phyloP scores from a whole-genome alignment of 2,797 vertebrate species.

The Chelidonichthys spinosus region DNA sequence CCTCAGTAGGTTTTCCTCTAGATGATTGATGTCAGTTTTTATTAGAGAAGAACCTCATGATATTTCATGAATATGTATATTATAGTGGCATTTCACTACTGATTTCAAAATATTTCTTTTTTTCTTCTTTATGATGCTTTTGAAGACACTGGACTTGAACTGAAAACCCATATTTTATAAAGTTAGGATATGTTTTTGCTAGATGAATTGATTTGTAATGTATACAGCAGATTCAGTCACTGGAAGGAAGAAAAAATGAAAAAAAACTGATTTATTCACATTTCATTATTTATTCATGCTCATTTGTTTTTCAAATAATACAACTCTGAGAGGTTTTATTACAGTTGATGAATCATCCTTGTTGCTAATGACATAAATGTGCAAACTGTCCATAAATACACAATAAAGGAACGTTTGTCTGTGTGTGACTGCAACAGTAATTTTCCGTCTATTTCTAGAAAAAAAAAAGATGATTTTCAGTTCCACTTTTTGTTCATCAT shows the following conservation, averaged over 20 bases:
- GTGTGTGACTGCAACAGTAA: slow-evolving; percentile 79
- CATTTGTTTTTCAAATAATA: slow-evolving; percentile 70
- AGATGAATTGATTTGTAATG: slow-evolving; percentile 77
- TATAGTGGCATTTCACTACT: slow-evolving; percentile 72
- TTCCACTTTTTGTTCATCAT: slow-evolving; percentile 1
- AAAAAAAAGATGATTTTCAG: background rate
- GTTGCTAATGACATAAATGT: slow-evolving; percentile 82
- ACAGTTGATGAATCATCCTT: slow-evolving; percentile 68
- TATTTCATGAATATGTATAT: slow-evolving; percentile 68
- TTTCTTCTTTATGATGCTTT: slow-evolving; percentile 59
- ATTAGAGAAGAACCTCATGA: slow-evolving; percentile 68
- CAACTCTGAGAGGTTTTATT: slow-evolving; percentile 68
- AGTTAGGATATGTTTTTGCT: slow-evolving; percentile 75
- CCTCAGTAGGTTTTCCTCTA: slow-evolving; percentile 64
- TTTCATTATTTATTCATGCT: slow-evolving; percentile 76
- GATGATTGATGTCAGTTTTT: slow-evolving; percentile 77
- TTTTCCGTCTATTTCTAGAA: slow-evolving; percentile 60
- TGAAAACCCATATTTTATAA: slow-evolving; percentile 77
- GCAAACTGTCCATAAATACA: slow-evolving; percentile 82
- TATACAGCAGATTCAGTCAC: slow-evolving; percentile 76
- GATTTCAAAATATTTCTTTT: slow-evolving; percentile 38
- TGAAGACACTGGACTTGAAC: slow-evolving; percentile 75
- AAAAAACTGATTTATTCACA: slow-evolving; percentile 60
- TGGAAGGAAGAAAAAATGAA: slow-evolving; percentile 58
- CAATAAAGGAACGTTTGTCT: slow-evolving; percentile 81